These are phyloP conservation scores for Pristionchus entomophagus DNA, from an alignment of 2,888 invertebrate genomes.

Conservation along the genomic window DNA sequence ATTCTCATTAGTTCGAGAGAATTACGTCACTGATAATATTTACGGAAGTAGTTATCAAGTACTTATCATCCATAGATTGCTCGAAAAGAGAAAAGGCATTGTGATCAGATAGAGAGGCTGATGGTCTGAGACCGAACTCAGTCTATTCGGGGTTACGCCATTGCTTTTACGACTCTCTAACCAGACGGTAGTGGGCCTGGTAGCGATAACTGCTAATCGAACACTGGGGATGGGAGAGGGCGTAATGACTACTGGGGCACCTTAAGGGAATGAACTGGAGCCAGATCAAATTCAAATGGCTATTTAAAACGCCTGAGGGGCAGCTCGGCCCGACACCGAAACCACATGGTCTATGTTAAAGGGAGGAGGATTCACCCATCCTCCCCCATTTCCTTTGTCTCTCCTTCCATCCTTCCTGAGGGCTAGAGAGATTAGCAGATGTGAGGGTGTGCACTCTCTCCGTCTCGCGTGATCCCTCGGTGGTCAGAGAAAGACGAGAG, in stretches of 20 bases:
- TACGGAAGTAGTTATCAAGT: too few species aligned
- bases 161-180: slow-evolving; percentile 9
- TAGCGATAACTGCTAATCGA: neutral
- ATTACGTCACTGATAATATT: too few species aligned
- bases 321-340: slow-evolving; percentile 2
- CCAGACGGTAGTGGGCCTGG: neutral
- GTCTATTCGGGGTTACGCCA: neutral
- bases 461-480: neutral
- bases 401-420: slow-evolving; percentile 13
- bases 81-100: too few species aligned
- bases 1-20: too few species aligned
- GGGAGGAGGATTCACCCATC: neutral
- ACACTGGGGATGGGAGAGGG: neutral
- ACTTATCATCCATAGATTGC: too few species aligned
- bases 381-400: slow-evolving; percentile 23
- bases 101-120: too few species aligned
- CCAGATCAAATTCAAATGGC: neutral
- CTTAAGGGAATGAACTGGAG: neutral
- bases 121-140: too few species aligned
- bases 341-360: slow-evolving; percentile 3
- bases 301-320: slow-evolving; percentile 11
- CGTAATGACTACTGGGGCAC: neutral
- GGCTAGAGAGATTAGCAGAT: slow-evolving; percentile 28
- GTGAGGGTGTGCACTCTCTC: neutral
- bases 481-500: neutral